Percentiles rank a stretch among this genome's conserved stretches.
These are phyloP conservation scores for Armadillidium nasatum DNA, from an alignment of 1,140 invertebrate genomes.

Conservation along the genomic window DNA sequence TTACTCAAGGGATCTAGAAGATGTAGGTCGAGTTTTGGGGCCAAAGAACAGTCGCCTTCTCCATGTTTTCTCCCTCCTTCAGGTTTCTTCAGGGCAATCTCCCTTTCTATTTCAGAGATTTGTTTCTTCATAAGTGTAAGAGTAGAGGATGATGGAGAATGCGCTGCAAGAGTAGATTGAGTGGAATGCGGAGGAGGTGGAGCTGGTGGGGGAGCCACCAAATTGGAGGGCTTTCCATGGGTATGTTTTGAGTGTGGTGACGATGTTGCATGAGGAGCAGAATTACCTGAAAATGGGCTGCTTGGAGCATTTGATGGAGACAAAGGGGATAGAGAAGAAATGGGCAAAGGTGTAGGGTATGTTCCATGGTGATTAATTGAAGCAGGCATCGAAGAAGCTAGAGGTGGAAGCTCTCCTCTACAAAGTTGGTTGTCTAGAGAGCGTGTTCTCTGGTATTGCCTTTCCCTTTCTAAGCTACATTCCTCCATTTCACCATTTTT, in stretches of 20 bases:
- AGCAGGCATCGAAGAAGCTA: slow-evolving; percentile 27
- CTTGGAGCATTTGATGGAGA: not conserved
- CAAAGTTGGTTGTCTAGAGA: slow-evolving; percentile 41
- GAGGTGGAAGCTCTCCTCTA: slow-evolving; percentile 41
- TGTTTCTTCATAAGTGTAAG: slow-evolving; percentile 67
- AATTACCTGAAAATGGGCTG: not conserved
- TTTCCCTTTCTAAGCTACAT: not conserved
- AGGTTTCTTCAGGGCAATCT: slow-evolving; percentile 59
- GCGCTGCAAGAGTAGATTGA: not conserved
- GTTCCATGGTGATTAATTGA: slow-evolving; percentile 31
- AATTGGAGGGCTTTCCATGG: too few relatives aligned
- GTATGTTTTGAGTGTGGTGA: not conserved
- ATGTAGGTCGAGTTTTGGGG: slow-evolving; percentile 56
- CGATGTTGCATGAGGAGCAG: not conserved
- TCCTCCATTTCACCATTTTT: not conserved
- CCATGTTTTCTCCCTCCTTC: slow-evolving; percentile 34
- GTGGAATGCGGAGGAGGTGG: not conserved
- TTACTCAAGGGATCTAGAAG: slow-evolving; percentile 59
- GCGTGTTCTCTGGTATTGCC: slow-evolving; percentile 26
- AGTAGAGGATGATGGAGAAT: slow-evolving; percentile 47
- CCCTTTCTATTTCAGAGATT: slow-evolving; percentile 67
- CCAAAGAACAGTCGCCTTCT: slow-evolving; percentile 26
- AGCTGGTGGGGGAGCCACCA: not conserved
- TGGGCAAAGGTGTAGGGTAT: slow-evolving; percentile 28
- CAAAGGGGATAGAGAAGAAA: slow-evolving; percentile 22